Conservation (phyloP, 2,888 invertebrate species). For the Acrobasis repandana region DNA sequence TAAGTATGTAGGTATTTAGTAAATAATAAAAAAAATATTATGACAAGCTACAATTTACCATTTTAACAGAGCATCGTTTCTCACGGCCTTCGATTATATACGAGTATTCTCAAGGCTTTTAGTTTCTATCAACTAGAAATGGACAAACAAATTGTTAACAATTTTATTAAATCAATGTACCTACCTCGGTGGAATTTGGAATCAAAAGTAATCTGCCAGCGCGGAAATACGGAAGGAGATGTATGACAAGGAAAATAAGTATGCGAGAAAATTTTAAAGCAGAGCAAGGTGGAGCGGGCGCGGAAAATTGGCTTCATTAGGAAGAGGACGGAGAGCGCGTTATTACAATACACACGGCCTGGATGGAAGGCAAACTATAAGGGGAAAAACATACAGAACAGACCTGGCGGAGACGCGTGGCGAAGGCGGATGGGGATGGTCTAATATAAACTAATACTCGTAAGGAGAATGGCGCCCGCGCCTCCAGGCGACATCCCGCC, state of each 20-base stretch:
- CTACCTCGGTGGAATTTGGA: conserved; percentile 61
- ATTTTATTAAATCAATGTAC: conserved; percentile 70
- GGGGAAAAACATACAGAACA: no score
- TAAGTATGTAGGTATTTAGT: no score
- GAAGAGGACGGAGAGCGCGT: conserved; percentile 58
- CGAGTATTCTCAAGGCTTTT: no score
- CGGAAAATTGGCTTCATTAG: conserved; percentile 81
- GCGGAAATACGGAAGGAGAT: conserved; percentile 73
- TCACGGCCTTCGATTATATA: no score
- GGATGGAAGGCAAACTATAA: conserved; percentile 32
- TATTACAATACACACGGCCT: conserved; percentile 52
- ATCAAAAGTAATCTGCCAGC: conserved; percentile 78
- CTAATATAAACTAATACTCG: no score
- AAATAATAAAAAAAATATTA: no score
- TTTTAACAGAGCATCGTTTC: no score
- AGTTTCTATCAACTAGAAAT: conserved; percentile 22
- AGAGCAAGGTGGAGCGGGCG: conserved; percentile 72
- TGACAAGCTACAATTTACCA: no score
- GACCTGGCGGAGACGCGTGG: no score
- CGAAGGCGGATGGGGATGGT: no score
- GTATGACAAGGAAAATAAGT: conserved; percentile 80
- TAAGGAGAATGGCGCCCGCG: no score
- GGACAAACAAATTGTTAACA: conserved; percentile 45
- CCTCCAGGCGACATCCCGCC: no score
- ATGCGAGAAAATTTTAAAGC: conserved; percentile 77